Percentiles rank a stretch among this genome's conserved stretches.
phyloP scores from a whole-genome alignment of 2,888 invertebrate genomes.

The Bibio marci region DNA sequence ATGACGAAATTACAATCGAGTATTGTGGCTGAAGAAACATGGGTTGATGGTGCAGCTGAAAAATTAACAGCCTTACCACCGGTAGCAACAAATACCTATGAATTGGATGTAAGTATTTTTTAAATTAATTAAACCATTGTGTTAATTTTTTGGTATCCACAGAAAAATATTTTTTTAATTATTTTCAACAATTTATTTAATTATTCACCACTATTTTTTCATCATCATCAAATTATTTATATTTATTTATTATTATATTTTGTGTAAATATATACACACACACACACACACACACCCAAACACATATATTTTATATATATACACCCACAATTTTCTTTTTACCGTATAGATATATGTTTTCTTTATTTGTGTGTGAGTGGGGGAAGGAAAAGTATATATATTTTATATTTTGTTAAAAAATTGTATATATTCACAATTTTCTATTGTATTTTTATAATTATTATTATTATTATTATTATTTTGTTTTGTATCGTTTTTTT shows the following conservation, averaged over 20 bases:
- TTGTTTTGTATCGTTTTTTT: no score
- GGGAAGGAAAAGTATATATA: no score
- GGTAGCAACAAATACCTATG: conserved; percentile 36
- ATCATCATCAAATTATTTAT: background rate
- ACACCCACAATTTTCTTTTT: no score
- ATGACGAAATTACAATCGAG: conserved; percentile 82
- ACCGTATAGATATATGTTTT: no score
- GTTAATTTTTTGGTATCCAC: conserved; percentile 24
- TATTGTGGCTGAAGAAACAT: conserved; percentile 71
- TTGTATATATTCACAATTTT: no score
- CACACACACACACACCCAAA: background rate
- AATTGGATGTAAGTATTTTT: conserved; percentile 28
- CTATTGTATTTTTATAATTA: no score
- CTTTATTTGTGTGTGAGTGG: no score
- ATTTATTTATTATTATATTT: no score
- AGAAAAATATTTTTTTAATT: conserved; percentile 10
- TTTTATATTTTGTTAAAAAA: no score
- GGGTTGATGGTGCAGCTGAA: conserved; percentile 71
- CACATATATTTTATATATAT: no score
- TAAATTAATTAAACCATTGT: conserved; percentile 23
- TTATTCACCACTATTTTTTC: background rate
- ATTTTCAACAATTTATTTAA: background rate
- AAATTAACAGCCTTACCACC: conserved; percentile 55
- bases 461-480: no score
- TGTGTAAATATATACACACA: background rate